A percentile compares a stretch with the other conserved stretches of the same genome.
Evolutionary conservation across 2,113 vertebrate species (phyloP).

Genomic region (Glaucomys volans): DNA sequence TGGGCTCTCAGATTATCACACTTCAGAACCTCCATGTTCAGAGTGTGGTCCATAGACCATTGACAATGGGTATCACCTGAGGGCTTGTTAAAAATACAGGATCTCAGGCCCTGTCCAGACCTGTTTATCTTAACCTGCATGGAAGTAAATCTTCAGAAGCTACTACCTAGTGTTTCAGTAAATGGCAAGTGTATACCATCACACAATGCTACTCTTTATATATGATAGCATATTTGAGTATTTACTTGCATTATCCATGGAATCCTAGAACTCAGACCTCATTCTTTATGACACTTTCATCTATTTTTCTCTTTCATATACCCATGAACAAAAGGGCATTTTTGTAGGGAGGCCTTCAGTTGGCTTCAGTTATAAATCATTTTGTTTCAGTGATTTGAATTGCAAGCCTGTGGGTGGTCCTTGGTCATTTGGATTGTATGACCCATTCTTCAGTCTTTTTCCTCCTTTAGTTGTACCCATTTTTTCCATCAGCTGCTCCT

Average conservation of each 20-base stretch:
- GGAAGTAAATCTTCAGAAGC: not conserved
- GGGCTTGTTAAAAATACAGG: not conserved
- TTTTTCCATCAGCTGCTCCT: not conserved
- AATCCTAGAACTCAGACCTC: not conserved
- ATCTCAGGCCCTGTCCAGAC: not conserved
- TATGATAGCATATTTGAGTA: not conserved
- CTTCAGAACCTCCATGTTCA: not conserved
- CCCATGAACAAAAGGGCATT: not conserved
- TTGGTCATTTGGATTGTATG: not conserved
- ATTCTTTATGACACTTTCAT: not conserved
- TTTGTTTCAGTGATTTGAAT: not conserved
- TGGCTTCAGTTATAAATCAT: not conserved
- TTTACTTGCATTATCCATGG: not conserved
- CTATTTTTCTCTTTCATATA: not conserved
- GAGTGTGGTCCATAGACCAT: not conserved
- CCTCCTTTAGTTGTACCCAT: not conserved
- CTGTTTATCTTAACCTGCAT: not conserved
- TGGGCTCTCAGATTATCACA: not conserved
- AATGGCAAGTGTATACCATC: too few relatives aligned
- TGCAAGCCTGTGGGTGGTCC: not conserved
- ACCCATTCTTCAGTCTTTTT: not conserved
- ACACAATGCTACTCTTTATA: not conserved
- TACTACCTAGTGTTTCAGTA: not conserved
- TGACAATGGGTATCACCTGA: not conserved
- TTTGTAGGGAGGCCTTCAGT: not conserved